Base-by-base conservation (phyloP, 2,113 vertebrate genomes). In the Puma concolor region DNA sequence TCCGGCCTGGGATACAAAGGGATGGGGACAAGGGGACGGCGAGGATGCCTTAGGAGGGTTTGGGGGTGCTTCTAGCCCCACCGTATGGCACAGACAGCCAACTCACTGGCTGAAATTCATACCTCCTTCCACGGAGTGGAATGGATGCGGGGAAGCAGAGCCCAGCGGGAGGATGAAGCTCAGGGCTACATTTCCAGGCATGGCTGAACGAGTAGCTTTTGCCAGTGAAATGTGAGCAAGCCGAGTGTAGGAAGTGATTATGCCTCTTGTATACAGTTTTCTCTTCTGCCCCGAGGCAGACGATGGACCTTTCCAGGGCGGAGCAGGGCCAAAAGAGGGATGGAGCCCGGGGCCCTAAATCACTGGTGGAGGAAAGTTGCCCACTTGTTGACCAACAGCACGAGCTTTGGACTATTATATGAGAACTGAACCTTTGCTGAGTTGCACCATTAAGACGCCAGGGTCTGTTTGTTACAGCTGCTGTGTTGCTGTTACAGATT, bases 201-300 rank as follows among this genome's bases (percentile, higher is more conserved):
- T 6, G 52, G 60, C 41, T 25, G 10, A 13, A 11, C 21, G 38
- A 74, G 44, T 4, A 64, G 36, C 38, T 95, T 77, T 87, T 25
- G 38, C 60, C n/a, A 63, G 9, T 7, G 50, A 88, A 48, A n/a
- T n/a, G 12, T 8, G 38, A 86, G 27, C 41, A 48, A 38, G 8
- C 13, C 0, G 6, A 5, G 17, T 5, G 0, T 2, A 27, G 31
- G 84, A 31, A 15, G n/a, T 5, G 17, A 33, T 33, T 31, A 13
- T 9, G 16, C 17, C 31, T 80, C 44, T 31, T 31, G 7, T 52
- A 41, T 14, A 9, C 36, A 41, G 7, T 3, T 21, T 88, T 81
- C 63, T 44, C 57, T 88, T 87, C 38, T 48, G 41, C 69, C 25
- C 5, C 9, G 1, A 79, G 52, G 52, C 36, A 82, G 48, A 52